Evolutionary conservation across 2,888 invertebrate genomes (phyloP), one percentile per base, ranked within the genome.

Genomic region (Epinotia ramella): DNA sequence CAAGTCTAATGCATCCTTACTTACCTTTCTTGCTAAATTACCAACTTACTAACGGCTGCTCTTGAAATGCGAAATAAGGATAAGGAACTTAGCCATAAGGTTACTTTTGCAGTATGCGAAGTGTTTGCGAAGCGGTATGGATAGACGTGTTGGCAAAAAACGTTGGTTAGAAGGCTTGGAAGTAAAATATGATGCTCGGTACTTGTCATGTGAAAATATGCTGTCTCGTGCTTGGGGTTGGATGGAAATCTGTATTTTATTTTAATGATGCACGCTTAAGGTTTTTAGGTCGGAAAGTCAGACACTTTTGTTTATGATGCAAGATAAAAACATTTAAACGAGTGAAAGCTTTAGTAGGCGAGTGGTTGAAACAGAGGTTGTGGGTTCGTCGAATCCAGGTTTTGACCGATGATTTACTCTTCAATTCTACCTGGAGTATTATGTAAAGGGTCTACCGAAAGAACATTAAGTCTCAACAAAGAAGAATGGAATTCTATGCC

Each of bases 131-230:
- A 33, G 24, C 7, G n/a, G 46, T 46, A 44, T 63, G 53, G 18
- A 33, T 53, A 20, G 59, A 33, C 44, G 65, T 16, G 65, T 28
- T 18, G 18, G 75, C 70, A 66, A 75, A 75, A 59, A 75, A 66
- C 24, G 24, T 33, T 71, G 49, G 65, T 62, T 67, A 40, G 60
- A 53, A 73, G 70, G 44, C 57, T 66, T 60, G 70, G 70, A 71
- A 75, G 66, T 75, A 71, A 75, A 71, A 75, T 75, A 75, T 75
- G 57, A 75, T 24, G 59, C 59, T 49, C 28, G 70, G 75, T 70
- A 66, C 75, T 75, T 75, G 75, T 71, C 75, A 75, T 66, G 65
- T 65, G 75, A 75, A 75, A 75, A 73, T 62, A 56, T 65, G 63
- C 64, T 74, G 70, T 71, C 65, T 60, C 53, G 13, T n/a, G 64